Evolutionary conservation across 2,113 vertebrate species (phyloP).

Genomic region (Craseonycteris thonglongyai): DNA sequence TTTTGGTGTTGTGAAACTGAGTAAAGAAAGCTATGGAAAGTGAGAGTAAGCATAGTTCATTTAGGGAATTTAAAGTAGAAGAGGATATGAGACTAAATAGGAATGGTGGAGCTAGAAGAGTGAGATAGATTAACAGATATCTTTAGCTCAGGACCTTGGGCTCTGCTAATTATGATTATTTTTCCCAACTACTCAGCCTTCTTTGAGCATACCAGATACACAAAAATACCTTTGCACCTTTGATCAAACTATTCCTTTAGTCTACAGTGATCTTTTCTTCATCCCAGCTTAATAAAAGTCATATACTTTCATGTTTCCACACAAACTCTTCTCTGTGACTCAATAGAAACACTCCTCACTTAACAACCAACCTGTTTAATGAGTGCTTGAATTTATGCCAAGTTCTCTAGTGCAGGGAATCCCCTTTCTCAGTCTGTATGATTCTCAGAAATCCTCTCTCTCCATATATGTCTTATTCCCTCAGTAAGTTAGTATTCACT

Average conservation of each 20-base stretch:
- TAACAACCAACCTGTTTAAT: no score
- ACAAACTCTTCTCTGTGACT: background rate
- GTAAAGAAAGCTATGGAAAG: background rate
- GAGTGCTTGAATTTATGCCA: no score
- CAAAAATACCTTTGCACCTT: background rate
- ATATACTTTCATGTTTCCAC: background rate
- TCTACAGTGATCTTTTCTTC: background rate
- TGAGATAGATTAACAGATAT: background rate
- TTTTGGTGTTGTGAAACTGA: background rate
- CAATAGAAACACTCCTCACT: no score
- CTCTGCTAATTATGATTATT: background rate
- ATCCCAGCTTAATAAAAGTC: background rate
- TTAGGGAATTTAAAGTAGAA: background rate
- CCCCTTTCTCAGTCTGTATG: no score
- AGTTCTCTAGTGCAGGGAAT: no score
- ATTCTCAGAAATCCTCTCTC: no score
- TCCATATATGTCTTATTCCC: no score
- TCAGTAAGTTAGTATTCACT: no score
- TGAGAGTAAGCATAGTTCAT: background rate
- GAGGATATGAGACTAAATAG: background rate
- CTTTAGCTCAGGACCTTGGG: background rate
- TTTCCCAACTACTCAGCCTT: background rate
- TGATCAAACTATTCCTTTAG: background rate
- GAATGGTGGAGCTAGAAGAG: background rate
- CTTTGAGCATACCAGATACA: background rate